Evolutionary conservation across 2,113 vertebrate genomes (phyloP), one percentile per base, ranked within the genome.

Genomic region (Mungos mungo): DNA sequence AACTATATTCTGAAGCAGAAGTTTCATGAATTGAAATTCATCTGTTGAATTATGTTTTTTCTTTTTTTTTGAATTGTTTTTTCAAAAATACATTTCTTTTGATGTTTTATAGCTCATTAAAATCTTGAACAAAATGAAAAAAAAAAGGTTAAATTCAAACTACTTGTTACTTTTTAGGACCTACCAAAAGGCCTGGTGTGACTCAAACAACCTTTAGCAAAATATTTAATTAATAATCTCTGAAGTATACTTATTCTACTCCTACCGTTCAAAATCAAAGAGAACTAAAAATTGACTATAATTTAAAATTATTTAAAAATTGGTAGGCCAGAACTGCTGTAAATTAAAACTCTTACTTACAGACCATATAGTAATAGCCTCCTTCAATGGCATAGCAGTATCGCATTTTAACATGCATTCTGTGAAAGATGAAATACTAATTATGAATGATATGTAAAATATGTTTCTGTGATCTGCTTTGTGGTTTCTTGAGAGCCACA

Each of bases 91-190:
- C 3, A 89, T 76, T 76, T 93, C 11, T 52, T 90, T 47, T 92
- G n/a, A 16, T 90, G 72, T 77, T 84, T 90, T 93, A 77, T 41
- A 88, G 57, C 5, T 84, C n/a, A 79, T 71, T 84, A 93, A 60
- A 93, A 54, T 66, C 15, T 68, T 93, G n/a, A 65, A 77, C 63
- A 88, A 93, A 77, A 38, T 35, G 85, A 88, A 95, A 60, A 15
- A 68, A 88, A 27, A 91, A 80, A 60, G 12, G n/a, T 92, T 92
- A 95, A 84, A 92, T 74, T 86, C 11, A 82, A 95, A 96, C 88
- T 66, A 86, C 19, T 92, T 96, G 47, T 52, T 88, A 87, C 21
- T 68, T 94, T 93, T 83, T n/a, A 86, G 60, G 92, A 81, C 71
- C 13, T 86, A 86, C 54, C 65, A 76, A 50, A 50, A 88, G 83